A percentile compares a stretch with the other conserved stretches of the same genome.
Evolutionary conservation across 2,888 invertebrate genomes (phyloP).

Genomic region (Deilephila porcellus): DNA sequence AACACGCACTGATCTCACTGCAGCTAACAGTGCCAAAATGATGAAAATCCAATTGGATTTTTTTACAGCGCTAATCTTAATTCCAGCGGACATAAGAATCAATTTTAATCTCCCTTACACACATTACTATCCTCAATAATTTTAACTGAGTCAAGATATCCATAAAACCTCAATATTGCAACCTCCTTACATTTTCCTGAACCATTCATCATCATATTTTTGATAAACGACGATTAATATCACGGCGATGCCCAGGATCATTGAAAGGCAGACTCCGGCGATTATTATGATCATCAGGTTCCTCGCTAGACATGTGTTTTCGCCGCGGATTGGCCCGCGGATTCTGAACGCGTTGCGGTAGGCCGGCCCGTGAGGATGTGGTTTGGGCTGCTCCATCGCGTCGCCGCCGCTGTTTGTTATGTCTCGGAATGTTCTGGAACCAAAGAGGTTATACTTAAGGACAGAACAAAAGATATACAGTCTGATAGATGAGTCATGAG

Average conservation of each 20-base stretch:
- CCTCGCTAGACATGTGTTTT: slow-evolving; percentile 9
- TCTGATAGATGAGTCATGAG: too few species aligned
- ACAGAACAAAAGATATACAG: neutral
- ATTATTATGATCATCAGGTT: slow-evolving; percentile 20
- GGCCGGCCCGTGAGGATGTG: neutral
- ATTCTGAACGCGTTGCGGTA: slow-evolving; percentile 26
- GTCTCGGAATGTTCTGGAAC: slow-evolving; percentile 11
- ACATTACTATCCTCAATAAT: too few species aligned
- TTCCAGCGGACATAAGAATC: too few species aligned
- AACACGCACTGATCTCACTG: too few species aligned
- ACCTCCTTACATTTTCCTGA: neutral
- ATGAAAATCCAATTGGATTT: too few species aligned
- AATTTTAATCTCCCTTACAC: too few species aligned
- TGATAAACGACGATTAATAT: slow-evolving; percentile 4
- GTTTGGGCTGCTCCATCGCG: slow-evolving; percentile 24
- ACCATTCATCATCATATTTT: neutral
- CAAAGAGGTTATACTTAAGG: neutral
- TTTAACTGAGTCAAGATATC: neutral
- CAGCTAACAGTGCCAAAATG: too few species aligned
- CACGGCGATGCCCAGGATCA: neutral
- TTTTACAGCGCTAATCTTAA: too few species aligned
- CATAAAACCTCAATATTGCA: neutral
- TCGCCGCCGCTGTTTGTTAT: slow-evolving; percentile 13
- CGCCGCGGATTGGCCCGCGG: slow-evolving; percentile 24
- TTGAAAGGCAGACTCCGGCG: slow-evolving; percentile 10